Evolutionary conservation across 2,113 vertebrate species (phyloP), one percentile per base, ranked within the genome.

Genomic region (Pygathrix nemaeus): DNA sequence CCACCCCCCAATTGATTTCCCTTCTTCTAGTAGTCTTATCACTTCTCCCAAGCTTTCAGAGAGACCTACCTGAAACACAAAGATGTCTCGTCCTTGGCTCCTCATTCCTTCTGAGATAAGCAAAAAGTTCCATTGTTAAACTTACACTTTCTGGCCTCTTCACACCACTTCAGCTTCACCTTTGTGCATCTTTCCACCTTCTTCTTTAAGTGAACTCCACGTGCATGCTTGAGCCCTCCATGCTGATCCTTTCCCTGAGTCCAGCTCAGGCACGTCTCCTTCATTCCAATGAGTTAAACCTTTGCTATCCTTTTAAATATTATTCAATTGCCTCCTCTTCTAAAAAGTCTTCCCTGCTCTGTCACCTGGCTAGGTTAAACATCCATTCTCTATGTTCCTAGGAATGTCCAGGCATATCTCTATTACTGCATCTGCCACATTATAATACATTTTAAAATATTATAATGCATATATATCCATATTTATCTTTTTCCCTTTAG

Each of bases 71-170:
- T 64, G 7, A 68, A 68, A 55, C 30, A 70, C 14, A 64, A 55
- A 55, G 10, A 72, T 32, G 0, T 10, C 32, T 6, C 18, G 45
- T 64, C 38, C 1, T 7, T 0, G 12, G 10, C 3, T 25, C 14
- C 57, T 4, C 27, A 30, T 30, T 61, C 11, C 50, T 32, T 82
- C 55, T 59, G 25, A 85, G 38, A 52, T 45, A 93, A 90, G 48
- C 20, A 35, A 38, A 20, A 43, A 40, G 18, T n/a, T 78, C 23
- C 30, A 18, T 1, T 16, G 27, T 78, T 82, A 91, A 64, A 52
- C 14, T 27, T 55, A 35, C 27, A 72, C 2, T 48, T 59, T 12
- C 30, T 0, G 40, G 10, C 12, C 11, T 93, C 55, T 38, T 52
- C 40, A 18, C 12, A 20, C 32, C 38, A 55, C 11, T 38, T 23